Evolutionary conservation across 2,797 vertebrate genomes (phyloP).

Genomic region (Amazona finschi): DNA sequence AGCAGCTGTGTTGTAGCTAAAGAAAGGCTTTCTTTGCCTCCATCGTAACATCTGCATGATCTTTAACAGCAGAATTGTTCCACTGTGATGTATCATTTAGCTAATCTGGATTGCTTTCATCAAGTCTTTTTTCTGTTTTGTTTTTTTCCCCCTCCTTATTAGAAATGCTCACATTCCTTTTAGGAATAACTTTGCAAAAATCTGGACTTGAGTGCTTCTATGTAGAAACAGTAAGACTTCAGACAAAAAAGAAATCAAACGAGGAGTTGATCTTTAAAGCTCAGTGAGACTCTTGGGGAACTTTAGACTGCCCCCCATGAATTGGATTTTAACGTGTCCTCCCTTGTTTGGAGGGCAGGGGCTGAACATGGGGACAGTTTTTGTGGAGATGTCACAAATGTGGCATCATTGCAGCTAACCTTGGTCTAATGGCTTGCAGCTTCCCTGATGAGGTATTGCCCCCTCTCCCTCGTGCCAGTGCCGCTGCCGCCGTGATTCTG

Average conservation of each 20-base stretch:
- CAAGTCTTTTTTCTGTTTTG: neutral
- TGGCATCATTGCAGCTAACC: neutral
- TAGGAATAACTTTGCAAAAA: neutral
- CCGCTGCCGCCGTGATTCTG: fast-evolving
- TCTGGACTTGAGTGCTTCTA: neutral
- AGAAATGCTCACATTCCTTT: neutral
- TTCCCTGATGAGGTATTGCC: neutral
- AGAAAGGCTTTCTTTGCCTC: slow-evolving; percentile 51
- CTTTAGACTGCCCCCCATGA: neutral
- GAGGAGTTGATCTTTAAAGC: neutral
- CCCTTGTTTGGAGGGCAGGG: neutral
- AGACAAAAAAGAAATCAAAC: neutral
- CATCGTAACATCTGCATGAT: slow-evolving; percentile 40
- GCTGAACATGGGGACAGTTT: neutral
- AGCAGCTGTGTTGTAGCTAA: slow-evolving; percentile 58
- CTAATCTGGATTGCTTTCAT: slow-evolving; percentile 15
- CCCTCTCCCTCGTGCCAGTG: fast-evolving
- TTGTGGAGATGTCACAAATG: neutral
- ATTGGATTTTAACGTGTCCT: neutral
- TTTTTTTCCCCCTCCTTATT: neutral
- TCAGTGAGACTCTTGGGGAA: neutral
- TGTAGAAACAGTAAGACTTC: neutral
- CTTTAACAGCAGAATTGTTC: slow-evolving; percentile 43
- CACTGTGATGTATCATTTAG: neutral
- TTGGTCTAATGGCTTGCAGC: neutral